phyloP scores from a whole-genome alignment of 2,113 vertebrate genomes.

The Poeciliopsis retropinna region DNA sequence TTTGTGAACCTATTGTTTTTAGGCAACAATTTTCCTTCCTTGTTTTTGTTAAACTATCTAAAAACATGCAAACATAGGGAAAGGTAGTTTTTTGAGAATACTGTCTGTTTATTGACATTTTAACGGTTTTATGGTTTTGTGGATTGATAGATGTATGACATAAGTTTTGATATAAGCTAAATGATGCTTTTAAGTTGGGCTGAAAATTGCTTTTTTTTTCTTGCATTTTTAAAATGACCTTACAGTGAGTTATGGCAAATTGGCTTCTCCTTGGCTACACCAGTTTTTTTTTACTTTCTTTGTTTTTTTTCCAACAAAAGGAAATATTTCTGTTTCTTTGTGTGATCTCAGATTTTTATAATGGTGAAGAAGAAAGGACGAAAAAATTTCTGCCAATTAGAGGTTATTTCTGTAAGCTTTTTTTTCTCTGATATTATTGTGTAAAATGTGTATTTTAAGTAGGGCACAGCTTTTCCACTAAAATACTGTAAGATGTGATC shows the following conservation, averaged over 20 bases:
- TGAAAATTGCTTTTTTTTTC: slow-evolving; percentile 2
- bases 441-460: slow-evolving; percentile 16
- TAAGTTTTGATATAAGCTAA: slow-evolving; percentile 62
- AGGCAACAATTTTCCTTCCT: neutral
- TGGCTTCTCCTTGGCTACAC: neutral
- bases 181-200: slow-evolving; percentile 20
- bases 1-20: slow-evolving; percentile 8
- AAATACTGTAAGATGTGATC: slow-evolving; percentile 23
- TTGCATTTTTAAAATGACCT: slow-evolving; percentile 19
- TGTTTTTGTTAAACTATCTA: neutral
- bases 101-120: slow-evolving; percentile 49
- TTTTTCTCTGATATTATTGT: neutral
- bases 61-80: slow-evolving; percentile 14
- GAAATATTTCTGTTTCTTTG: neutral
- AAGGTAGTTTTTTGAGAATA: slow-evolving; percentile 51
- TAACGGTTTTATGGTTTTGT: slow-evolving; percentile 30
- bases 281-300: neutral
- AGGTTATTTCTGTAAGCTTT: slow-evolving; percentile 6
- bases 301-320: neutral
- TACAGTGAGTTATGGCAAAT: slow-evolving; percentile 12
- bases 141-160: slow-evolving; percentile 27
- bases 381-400: slow-evolving; percentile 4
- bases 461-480: slow-evolving; percentile 3
- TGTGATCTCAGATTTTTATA: neutral
- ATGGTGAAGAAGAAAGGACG: neutral